phyloP scores from a whole-genome alignment of 2,888 invertebrate species.

The Orthosia cruda region DNA sequence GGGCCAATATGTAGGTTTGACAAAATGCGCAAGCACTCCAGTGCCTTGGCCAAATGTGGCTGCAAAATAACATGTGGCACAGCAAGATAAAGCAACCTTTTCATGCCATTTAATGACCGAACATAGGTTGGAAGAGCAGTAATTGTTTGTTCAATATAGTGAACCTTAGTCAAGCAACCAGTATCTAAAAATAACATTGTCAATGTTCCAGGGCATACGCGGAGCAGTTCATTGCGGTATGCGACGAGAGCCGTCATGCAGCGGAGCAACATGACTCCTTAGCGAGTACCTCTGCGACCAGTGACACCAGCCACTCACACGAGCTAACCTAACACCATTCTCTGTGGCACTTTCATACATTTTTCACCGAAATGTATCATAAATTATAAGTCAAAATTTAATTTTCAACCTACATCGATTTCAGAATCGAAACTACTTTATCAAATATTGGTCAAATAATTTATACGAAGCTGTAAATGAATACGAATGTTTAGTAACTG shows the following conservation, averaged over 20 bases:
- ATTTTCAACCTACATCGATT: slow-evolving; percentile 4
- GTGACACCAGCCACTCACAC: slow-evolving; percentile 77
- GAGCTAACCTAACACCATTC: slow-evolving; percentile 55
- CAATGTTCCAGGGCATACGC: slow-evolving; percentile 90
- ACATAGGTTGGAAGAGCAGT: too few species aligned
- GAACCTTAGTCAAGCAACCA: too few species aligned
- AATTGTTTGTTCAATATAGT: too few species aligned
- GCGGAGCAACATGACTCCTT: slow-evolving; percentile 88
- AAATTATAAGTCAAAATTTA: slow-evolving; percentile 36
- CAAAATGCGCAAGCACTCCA: too few species aligned
- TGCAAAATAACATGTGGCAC: too few species aligned
- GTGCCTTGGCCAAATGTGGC: too few species aligned
- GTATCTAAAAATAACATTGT: neutral
- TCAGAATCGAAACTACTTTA: slow-evolving; percentile 3
- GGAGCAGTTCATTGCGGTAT: slow-evolving; percentile 93
- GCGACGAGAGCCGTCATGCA: slow-evolving; percentile 91
- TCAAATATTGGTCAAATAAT: slow-evolving; percentile 46
- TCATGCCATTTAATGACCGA: too few species aligned
- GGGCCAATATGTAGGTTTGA: too few species aligned
- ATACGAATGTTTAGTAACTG: slow-evolving; percentile 37
- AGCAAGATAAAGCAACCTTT: too few species aligned
- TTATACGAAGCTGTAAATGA: slow-evolving; percentile 50
- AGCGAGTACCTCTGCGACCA: slow-evolving; percentile 82
- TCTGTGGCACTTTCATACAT: slow-evolving; percentile 38
- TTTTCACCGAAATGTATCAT: slow-evolving; percentile 49